Conservation (phyloP, 2,888 invertebrate genomes). For the Phymatocera aterrima region DNA sequence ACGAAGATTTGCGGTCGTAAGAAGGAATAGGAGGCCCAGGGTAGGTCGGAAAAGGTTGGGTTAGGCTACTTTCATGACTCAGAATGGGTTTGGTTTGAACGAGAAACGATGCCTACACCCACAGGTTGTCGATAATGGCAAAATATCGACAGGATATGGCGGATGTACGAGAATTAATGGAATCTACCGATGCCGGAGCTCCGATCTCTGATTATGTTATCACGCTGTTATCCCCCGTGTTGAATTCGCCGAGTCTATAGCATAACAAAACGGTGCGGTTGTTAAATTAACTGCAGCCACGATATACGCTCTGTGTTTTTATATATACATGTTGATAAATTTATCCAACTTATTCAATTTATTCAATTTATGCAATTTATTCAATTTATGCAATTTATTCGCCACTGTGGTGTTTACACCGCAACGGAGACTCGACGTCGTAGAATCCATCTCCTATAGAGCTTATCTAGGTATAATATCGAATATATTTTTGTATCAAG, state of each 20-base stretch:
- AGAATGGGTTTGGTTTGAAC: constrained; percentile 17
- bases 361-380: constrained; percentile 5
- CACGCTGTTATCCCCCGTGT: background rate
- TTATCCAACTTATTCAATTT: background rate
- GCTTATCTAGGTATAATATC: background rate
- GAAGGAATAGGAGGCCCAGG: background rate
- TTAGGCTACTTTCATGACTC: background rate
- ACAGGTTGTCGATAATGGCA: constrained; percentile 43
- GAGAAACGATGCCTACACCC: constrained; percentile 32
- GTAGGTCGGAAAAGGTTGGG: constrained; percentile 12
- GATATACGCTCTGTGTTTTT: background rate
- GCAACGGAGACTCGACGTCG: background rate
- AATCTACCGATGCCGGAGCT: background rate
- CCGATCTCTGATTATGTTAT: constrained; percentile 31
- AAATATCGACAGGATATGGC: constrained; percentile 31
- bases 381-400: constrained; percentile 17
- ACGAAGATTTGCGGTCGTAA: background rate
- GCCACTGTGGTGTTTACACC: background rate
- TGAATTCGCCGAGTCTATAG: background rate
- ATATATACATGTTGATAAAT: background rate
- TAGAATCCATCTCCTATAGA: background rate
- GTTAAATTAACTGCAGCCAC: background rate
- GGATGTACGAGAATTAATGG: background rate
- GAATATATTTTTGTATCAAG: background rate
- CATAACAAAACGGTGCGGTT: background rate